Conservation (phyloP, 2,888 invertebrate genomes). For the Acleris holmiana region DNA sequence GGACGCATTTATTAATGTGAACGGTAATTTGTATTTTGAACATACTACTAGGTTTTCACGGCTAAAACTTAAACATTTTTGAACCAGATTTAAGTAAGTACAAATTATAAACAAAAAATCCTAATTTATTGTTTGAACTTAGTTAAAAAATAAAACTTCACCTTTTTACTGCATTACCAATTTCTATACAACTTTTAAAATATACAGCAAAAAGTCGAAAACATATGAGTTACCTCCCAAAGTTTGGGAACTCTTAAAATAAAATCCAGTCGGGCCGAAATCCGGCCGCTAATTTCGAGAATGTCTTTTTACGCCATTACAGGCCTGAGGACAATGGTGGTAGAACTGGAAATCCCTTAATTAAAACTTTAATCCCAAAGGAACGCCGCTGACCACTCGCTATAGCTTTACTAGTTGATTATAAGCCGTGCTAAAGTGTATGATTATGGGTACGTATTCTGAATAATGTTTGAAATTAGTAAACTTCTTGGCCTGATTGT, state of each 20-base stretch:
- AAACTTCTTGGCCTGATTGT: too few relatives aligned
- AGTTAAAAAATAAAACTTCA: not conserved
- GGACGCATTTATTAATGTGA: too few relatives aligned
- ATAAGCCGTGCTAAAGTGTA: not conserved
- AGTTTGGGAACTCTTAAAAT: constrained; percentile 39
- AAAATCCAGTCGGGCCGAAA: constrained; percentile 40
- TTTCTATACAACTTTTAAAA: constrained; percentile 25
- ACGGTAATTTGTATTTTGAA: too few relatives aligned
- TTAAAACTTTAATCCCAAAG: constrained; percentile 71
- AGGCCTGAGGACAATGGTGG: constrained; percentile 57
- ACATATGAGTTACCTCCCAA: constrained; percentile 35
- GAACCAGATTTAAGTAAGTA: too few relatives aligned
- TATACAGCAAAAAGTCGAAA: constrained; percentile 21
- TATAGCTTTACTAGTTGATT: constrained; percentile 44
- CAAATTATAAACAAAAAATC: too few relatives aligned
- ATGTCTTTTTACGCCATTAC: constrained; percentile 58
- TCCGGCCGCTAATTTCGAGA: constrained; percentile 51
- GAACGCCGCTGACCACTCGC: constrained; percentile 52
- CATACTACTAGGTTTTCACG: too few relatives aligned
- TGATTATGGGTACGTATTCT: too few relatives aligned
- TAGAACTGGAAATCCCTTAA: constrained; percentile 68
- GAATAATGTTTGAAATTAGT: too few relatives aligned
- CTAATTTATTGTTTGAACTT: not conserved
- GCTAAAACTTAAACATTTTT: too few relatives aligned
- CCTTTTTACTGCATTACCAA: constrained; percentile 11